Percentiles rank a stretch among this genome's conserved stretches.
Evolutionary conservation across 1,140 invertebrate genomes (phyloP).

Genomic region (Lepidurus couesii): DNA sequence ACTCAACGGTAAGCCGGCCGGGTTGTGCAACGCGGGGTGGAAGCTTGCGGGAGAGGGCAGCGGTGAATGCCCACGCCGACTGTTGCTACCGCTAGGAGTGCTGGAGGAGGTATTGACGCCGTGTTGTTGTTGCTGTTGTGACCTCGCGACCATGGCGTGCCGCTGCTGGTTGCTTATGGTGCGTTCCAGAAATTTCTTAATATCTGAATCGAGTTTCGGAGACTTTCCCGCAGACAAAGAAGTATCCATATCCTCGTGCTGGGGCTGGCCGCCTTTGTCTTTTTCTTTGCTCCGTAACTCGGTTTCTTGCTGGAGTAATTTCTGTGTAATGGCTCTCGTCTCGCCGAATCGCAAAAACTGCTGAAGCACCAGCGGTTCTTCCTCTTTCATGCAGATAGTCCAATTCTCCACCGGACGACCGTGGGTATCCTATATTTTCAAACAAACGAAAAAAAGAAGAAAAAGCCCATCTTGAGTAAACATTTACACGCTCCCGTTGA

Average conservation of each 20-base stretch:
- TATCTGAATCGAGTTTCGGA: slow-evolving; percentile 49
- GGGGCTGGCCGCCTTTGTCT: slow-evolving; percentile 36
- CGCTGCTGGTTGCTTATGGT: slow-evolving; percentile 35
- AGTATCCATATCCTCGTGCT: slow-evolving; percentile 35
- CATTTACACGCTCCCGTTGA: slow-evolving; percentile 23
- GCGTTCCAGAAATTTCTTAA: slow-evolving; percentile 54
- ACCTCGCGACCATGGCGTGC: neutral
- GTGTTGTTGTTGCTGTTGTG: neutral
- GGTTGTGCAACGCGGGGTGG: slow-evolving; percentile 26
- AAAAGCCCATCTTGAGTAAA: neutral
- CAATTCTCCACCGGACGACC: slow-evolving; percentile 70
- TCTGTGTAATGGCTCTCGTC: slow-evolving; percentile 72
- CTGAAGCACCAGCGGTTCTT: slow-evolving; percentile 76
- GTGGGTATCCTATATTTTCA: slow-evolving; percentile 49
- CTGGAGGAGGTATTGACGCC: slow-evolving; percentile 30
- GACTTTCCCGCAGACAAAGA: neutral
- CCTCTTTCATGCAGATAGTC: slow-evolving; percentile 73
- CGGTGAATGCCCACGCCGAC: slow-evolving; percentile 34
- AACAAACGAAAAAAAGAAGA: slow-evolving; percentile 23
- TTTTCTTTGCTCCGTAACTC: slow-evolving; percentile 37
- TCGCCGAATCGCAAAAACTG: slow-evolving; percentile 79
- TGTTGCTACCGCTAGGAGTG: slow-evolving; percentile 33
- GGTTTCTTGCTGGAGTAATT: slow-evolving; percentile 59
- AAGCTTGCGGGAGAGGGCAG: slow-evolving; percentile 28
- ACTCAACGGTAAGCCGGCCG: neutral